Base-by-base conservation (phyloP, 2,797 vertebrate species). In the Scarus forsteni region DNA sequence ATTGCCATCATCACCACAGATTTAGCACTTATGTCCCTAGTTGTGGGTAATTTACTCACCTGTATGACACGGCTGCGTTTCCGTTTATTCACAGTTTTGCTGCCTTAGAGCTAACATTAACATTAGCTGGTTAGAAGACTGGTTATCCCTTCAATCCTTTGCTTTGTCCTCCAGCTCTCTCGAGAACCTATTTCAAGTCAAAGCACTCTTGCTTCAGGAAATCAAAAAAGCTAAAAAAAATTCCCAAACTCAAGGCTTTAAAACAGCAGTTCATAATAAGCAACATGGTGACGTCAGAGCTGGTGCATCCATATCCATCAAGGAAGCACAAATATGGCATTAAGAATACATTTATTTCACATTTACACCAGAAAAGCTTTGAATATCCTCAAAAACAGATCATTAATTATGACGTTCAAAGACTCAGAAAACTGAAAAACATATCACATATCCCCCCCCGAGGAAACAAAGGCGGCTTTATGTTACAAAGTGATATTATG, bases 341-440 rank as follows among this genome's bases (percentile, higher is more conserved):
- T 10, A 19, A 18, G 8, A 49, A 49, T 3, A 49, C 48, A 49
- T 18, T 49, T 19, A 49, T 5, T 27, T 27, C 27, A 27, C 27
- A 27, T 27, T 27, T 27, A 27, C 27, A 27, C 27, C 4, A 27
- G 27, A 27, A 4, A 2, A 27, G 27, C 27, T 27, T 49, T 49
- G 46, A n/a, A 10, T 18, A 8, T 48, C 46, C 18, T 50, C 11
- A 7, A 49, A 71, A 74, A 16, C 68, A 49, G 44, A 61, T 57
- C 50, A 80, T 76, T 42, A 65, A 74, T 85, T 55, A 72, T 60
- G 8, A 9, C 10, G 49, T 50, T 67, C 8, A 51, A 46, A 71
- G 27, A 54, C 50, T 60, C 56, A 52, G 10, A 66, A 8, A 66
- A 43, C 8, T 62, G 12, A 42, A 58, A 65, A 66, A 11, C 39